Base-by-base conservation (phyloP, 1,140 invertebrate genomes). In the Helicoverpa armigera region DNA sequence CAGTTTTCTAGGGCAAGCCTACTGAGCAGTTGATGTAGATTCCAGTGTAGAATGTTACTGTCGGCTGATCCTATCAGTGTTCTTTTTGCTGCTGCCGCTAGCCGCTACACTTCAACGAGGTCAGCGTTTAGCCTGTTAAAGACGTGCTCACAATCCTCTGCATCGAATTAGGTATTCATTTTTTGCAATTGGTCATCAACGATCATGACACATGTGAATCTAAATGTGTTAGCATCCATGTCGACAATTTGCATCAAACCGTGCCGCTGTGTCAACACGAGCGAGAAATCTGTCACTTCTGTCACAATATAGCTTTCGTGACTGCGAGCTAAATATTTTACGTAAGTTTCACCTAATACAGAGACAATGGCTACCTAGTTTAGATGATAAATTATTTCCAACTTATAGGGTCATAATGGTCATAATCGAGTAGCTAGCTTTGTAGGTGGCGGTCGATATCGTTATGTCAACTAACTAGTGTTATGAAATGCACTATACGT, bases 401-500 rank as follows among this genome's bases (percentile, higher is more conserved):
- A 85, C 88, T 87, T 89, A 89, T 88, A 89, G 81, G 86, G 88
- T 80, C 82, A 83, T 84, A 85, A 87, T 77, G 16, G 67, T 70
- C 50, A 70, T 70, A 70, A 70, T 70, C 67, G 67, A 18, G 3
- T 82, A 80, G 74, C 80, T 70, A 82, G 82, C 82, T 86, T 53
- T 60, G 61, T 54, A 77, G 75, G 60, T 77, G 48, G 60, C 75
- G 12, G 23, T 77, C 61, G 75, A 77, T 77, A 65, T 65, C 75
- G 75, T 53, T 77, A 77, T 65, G 60, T 67, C 60, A 77, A 77
- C 51, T 51, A 67, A 54, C 51, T 51, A 23, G 60, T 77, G 48
- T 77, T 77, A 77, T 82, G 77, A 82, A 82, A 79, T 79, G 67
- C 70, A 50, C 48, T 77, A 67, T 75, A 61, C 48, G 75, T 35